Evolutionary conservation across 1,140 invertebrate species (phyloP).

Genomic region (Euglossa dilemma): DNA sequence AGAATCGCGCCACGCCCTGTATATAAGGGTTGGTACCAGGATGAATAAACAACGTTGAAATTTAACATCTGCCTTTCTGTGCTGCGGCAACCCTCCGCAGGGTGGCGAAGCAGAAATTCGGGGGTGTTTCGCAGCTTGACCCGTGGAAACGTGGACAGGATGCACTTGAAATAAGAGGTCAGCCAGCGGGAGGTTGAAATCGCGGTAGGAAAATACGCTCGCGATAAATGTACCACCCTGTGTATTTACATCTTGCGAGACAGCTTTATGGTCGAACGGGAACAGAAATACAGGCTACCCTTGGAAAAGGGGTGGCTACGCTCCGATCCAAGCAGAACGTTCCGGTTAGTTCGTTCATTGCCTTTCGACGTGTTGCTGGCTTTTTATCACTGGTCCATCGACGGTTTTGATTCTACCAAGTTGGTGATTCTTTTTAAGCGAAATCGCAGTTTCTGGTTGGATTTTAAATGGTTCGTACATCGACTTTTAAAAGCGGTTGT

Average conservation of each 20-base stretch:
- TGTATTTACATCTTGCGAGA: constrained; percentile 35
- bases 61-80: constrained; percentile 22
- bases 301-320: not conserved
- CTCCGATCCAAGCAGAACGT: not conserved
- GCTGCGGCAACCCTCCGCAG: not conserved
- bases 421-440: not conserved
- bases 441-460: no score
- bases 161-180: constrained; percentile 39
- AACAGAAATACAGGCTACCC: not conserved
- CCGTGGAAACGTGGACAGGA: constrained; percentile 43
- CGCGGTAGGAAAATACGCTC: constrained; percentile 21
- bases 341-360: not conserved
- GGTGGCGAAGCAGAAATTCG: constrained; percentile 42
- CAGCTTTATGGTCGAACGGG: constrained; percentile 19
- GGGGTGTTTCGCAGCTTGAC: constrained; percentile 49
- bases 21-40: not conserved
- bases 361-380: no score
- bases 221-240: constrained; percentile 25
- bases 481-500: no score
- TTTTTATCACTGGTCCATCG: not conserved
- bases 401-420: not conserved
- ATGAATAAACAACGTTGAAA: constrained; percentile 54
- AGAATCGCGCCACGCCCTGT: not conserved
- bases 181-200: constrained; percentile 21
- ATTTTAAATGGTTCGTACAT: no score